Percentiles rank a stretch among this genome's conserved stretches.
phyloP scores from a whole-genome alignment of 2,113 vertebrate genomes.

The Hystrix cristata region DNA sequence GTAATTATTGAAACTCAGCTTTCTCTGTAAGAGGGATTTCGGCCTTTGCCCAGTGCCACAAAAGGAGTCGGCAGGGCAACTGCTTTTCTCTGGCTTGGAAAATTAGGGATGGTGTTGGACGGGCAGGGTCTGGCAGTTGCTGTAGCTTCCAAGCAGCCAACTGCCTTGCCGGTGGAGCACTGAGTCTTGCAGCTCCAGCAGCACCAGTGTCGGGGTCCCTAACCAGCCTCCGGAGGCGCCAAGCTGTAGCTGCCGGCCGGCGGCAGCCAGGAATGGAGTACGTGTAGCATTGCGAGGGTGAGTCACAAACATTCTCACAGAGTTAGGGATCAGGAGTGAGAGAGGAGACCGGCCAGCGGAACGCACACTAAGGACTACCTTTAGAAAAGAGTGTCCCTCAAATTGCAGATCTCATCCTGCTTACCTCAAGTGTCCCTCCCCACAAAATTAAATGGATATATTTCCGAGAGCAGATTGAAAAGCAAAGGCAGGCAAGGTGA shows the following conservation, averaged over 20 bases:
- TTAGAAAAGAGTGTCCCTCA: background rate
- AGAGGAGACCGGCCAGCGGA: background rate
- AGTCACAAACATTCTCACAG: background rate
- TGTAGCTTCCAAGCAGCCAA: constrained; percentile 7
- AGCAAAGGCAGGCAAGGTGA: constrained; percentile 56
- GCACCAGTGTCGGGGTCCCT: constrained; percentile 51
- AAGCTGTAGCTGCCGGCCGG: background rate
- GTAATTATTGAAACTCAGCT: constrained; percentile 72
- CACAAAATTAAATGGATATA: constrained; percentile 29
- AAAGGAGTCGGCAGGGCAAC: constrained; percentile 60
- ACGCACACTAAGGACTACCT: constrained; percentile 42
- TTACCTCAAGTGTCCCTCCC: background rate
- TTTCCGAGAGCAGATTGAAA: constrained; percentile 35
- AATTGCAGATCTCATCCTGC: background rate
- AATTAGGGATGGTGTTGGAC: background rate
- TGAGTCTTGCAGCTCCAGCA: background rate
- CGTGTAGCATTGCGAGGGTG: background rate
- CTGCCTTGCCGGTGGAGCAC: background rate
- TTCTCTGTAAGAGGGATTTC: constrained; percentile 82
- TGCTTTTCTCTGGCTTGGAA: background rate
- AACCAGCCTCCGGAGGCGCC: constrained; percentile 8
- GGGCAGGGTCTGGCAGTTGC: constrained; percentile 10
- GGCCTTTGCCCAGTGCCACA: constrained; percentile 73
- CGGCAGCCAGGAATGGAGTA: constrained; percentile 38
- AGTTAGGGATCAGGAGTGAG: constrained; percentile 26